These are phyloP conservation scores for Folsomia candida DNA, from an alignment of 2,888 invertebrate genomes.

Conservation along the genomic window DNA sequence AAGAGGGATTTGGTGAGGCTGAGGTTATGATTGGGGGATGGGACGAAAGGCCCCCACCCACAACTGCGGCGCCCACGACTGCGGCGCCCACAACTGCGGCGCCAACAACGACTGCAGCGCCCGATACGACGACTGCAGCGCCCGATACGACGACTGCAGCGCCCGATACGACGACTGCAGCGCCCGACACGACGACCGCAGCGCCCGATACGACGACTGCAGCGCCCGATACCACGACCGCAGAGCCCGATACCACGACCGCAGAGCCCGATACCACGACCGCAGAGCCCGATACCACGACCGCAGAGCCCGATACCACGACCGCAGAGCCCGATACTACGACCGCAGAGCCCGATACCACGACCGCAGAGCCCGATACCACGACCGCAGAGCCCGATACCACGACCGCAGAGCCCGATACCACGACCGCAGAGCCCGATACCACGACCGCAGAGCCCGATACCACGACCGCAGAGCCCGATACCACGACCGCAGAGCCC, in stretches of 20 bases:
- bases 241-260: not conserved
- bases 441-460: conserved; percentile 18
- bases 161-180: conserved; percentile 29
- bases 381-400: conserved; percentile 11
- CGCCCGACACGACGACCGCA: conserved; percentile 28
- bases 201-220: conserved; percentile 5
- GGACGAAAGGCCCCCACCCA: not conserved
- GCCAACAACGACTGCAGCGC: conserved; percentile 15
- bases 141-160: conserved; percentile 22
- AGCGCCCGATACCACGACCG: not conserved
- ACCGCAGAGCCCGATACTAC: conserved; percentile 22
- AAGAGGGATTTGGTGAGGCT: not conserved
- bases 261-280: not conserved
- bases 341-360: conserved; percentile 27
- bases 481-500: conserved; percentile 33
- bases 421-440: conserved; percentile 17
- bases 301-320: conserved; percentile 9
- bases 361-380: conserved; percentile 21
- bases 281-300: not conserved
- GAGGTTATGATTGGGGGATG: not conserved
- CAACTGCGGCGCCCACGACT: not conserved
- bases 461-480: conserved; percentile 28
- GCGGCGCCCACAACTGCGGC: not conserved
- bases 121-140: conserved; percentile 7
- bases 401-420: not conserved